Percentiles rank a stretch among this genome's conserved stretches.
phyloP scores from a whole-genome alignment of 2,113 vertebrate genomes.

The Merops nubicus region DNA sequence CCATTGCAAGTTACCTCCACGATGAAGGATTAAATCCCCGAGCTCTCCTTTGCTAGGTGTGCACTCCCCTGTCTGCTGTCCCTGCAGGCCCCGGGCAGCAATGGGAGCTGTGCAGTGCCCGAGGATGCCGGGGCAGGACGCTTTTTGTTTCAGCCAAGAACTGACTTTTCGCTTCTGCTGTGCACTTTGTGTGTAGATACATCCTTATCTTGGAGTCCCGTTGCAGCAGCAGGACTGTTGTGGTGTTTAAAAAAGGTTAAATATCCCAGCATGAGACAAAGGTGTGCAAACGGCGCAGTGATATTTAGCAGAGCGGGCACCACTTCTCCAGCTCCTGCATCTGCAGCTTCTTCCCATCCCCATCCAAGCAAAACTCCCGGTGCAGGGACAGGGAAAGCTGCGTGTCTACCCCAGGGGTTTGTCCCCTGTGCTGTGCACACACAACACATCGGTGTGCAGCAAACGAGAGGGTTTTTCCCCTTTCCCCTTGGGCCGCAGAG shows the following conservation, averaged over 20 bases:
- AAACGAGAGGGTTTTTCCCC: not conserved
- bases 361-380: not conserved
- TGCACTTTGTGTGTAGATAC: accelerated
- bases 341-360: not conserved
- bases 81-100: not conserved
- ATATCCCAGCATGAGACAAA: accelerated
- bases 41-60: not conserved
- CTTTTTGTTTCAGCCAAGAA: not conserved
- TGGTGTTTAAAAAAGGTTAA: not conserved
- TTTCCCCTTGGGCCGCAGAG: not conserved
- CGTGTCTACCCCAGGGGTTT: not conserved
- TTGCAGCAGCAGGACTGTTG: not conserved
- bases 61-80: not conserved
- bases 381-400: not conserved
- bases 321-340: not conserved
- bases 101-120: not conserved
- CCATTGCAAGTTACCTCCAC: not conserved
- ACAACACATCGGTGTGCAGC: accelerated
- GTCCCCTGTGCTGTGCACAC: too few relatives aligned
- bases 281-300: not conserved
- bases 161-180: not conserved
- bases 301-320: not conserved
- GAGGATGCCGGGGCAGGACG: not conserved
- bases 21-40: not conserved
- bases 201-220: not conserved